Evolutionary conservation across 2,113 vertebrate genomes (phyloP).

Genomic region (Leiothrix lutea): DNA sequence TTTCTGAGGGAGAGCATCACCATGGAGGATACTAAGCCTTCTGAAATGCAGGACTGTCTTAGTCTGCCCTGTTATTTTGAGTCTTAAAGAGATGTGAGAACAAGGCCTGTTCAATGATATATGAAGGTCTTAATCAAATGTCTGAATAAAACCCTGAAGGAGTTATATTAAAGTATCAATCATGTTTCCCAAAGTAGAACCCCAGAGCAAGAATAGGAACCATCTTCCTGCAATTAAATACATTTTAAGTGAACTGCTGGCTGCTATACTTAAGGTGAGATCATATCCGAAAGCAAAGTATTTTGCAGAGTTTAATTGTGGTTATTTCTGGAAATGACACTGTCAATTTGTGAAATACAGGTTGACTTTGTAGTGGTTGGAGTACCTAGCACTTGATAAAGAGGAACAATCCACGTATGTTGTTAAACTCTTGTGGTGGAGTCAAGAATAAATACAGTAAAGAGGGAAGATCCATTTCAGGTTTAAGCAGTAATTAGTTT

Average conservation of each 20-base stretch:
- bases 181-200: slow-evolving; percentile 5
- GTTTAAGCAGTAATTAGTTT: not conserved
- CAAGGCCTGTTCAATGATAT: not conserved
- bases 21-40: not conserved
- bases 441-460: not conserved
- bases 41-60: not conserved
- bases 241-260: not conserved
- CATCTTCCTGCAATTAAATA: not conserved
- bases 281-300: not conserved
- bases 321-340: not conserved
- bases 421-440: not conserved
- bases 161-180: not conserved
- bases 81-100: not conserved
- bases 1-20: not conserved
- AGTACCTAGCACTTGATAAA: not conserved
- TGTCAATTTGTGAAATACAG: not conserved
- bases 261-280: not conserved
- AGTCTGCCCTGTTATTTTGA: not conserved
- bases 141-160: not conserved
- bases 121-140: slow-evolving; percentile 27
- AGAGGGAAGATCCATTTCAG: not conserved
- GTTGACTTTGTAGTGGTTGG: not conserved
- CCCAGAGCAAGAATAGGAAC: not conserved
- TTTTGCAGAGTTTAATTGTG: not conserved
- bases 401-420: not conserved